Evolutionary conservation across 2,888 invertebrate genomes (phyloP).

Genomic region (Willowsia nigromaculata): DNA sequence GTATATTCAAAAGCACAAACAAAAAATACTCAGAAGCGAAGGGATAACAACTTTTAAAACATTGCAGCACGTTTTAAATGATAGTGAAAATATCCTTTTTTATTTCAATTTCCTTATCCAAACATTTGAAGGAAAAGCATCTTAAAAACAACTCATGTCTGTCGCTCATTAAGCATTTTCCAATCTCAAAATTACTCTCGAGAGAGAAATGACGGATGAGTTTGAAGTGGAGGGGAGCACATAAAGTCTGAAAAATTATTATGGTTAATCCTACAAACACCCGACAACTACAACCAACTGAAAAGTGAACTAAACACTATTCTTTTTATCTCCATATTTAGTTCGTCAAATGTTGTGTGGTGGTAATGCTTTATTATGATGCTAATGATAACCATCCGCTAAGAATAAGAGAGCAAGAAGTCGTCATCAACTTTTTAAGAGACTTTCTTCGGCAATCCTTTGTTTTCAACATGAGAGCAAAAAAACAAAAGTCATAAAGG

Average conservation of each 20-base stretch:
- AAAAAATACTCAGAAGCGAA: background rate
- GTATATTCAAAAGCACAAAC: background rate
- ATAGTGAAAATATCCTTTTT: constrained; percentile 35
- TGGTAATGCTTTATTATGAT: background rate
- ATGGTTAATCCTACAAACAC: constrained; percentile 36
- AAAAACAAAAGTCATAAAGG: constrained; percentile 26
- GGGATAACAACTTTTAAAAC: background rate
- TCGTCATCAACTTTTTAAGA: constrained; percentile 13
- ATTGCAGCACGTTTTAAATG: background rate
- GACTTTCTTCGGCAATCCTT: constrained; percentile 52
- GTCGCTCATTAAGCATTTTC: constrained; percentile 70
- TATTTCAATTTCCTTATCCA: constrained; percentile 47
- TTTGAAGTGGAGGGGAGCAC: constrained; percentile 32
- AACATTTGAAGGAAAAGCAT: constrained; percentile 47
- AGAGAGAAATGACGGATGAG: constrained; percentile 66
- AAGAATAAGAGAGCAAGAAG: background rate
- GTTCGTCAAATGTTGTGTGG: background rate
- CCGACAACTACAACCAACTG: background rate
- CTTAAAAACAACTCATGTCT: constrained; percentile 70
- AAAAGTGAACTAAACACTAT: background rate
- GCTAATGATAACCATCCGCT: constrained; percentile 48
- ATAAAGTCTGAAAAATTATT: constrained; percentile 14
- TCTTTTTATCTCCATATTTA: background rate
- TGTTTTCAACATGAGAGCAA: constrained; percentile 2
- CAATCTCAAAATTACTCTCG: constrained; percentile 62